These are phyloP conservation scores for Cisticola juncidis DNA, from an alignment of 2,113 vertebrate species.

Conservation along the genomic window DNA sequence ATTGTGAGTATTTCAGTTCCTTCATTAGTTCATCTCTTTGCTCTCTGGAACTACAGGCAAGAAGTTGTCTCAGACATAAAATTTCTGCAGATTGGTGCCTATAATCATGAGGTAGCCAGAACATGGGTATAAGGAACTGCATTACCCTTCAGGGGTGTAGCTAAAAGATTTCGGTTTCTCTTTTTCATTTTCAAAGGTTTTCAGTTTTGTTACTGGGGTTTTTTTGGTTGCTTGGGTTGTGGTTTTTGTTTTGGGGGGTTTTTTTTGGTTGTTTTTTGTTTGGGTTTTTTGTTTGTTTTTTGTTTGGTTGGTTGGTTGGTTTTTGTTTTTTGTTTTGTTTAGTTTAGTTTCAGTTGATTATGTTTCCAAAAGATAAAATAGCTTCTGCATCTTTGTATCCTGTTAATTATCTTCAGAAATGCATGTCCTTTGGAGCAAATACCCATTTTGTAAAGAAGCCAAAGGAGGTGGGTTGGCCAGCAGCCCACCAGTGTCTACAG, in stretches of 20 bases:
- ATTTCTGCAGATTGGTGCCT: background rate
- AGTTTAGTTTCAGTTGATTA: background rate
- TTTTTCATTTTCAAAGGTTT: background rate
- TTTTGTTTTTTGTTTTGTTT: background rate
- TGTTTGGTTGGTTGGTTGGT: background rate
- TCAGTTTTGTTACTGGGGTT: fast-evolving
- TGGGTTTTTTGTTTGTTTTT: background rate
- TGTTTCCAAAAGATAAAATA: background rate
- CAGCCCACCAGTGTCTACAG: background rate
- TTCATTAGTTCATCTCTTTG: background rate
- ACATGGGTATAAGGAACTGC: background rate
- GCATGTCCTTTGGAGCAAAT: background rate
- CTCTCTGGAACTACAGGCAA: background rate
- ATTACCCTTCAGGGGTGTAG: background rate
- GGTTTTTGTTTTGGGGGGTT: background rate
- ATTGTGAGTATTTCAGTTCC: background rate
- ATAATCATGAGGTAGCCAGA: background rate
- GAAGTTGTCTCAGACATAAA: background rate
- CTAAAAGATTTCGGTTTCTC: background rate
- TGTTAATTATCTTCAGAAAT: background rate
- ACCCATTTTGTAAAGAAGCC: background rate
- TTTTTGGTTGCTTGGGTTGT: background rate
- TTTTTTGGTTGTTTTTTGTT: background rate
- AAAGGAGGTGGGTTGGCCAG: background rate
- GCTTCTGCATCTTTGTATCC: background rate